These are phyloP conservation scores for Plagodis dolabraria DNA, from an alignment of 2,888 invertebrate genomes.

Conservation along the genomic window DNA sequence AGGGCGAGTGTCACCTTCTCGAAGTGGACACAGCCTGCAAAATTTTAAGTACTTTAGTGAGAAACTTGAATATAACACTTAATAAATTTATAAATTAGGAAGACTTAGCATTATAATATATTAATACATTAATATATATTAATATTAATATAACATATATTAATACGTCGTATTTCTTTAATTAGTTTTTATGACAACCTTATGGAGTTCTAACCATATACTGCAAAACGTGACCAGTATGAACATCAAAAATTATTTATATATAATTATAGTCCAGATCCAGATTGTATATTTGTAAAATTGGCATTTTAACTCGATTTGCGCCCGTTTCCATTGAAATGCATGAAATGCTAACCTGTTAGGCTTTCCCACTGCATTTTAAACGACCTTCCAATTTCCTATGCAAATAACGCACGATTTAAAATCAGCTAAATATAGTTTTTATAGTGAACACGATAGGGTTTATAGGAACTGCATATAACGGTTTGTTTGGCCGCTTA, in stretches of 20 bases:
- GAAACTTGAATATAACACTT: too few relatives aligned
- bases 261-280: constrained; percentile 9
- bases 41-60: too few relatives aligned
- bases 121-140: too few relatives aligned
- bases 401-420: constrained; percentile 20
- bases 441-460: constrained; percentile 42
- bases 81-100: too few relatives aligned
- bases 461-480: constrained; percentile 38
- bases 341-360: constrained; percentile 66
- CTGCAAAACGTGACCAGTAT: too few relatives aligned
- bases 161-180: too few relatives aligned
- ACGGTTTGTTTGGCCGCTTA: constrained; percentile 32
- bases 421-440: constrained; percentile 33
- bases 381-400: constrained; percentile 58
- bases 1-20: too few relatives aligned
- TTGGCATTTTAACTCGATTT: constrained; percentile 24
- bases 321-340: constrained; percentile 54
- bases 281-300: constrained; percentile 18
- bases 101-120: too few relatives aligned
- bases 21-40: too few relatives aligned
- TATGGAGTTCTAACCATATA: too few relatives aligned
- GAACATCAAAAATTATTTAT: constrained; percentile 2
- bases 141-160: too few relatives aligned
- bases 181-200: too few relatives aligned
- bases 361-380: constrained; percentile 61